Percentiles rank a stretch among this genome's conserved stretches.
These are phyloP conservation scores for Himalopsyche anomala DNA, from an alignment of 2,888 invertebrate species.

Conservation along the genomic window DNA sequence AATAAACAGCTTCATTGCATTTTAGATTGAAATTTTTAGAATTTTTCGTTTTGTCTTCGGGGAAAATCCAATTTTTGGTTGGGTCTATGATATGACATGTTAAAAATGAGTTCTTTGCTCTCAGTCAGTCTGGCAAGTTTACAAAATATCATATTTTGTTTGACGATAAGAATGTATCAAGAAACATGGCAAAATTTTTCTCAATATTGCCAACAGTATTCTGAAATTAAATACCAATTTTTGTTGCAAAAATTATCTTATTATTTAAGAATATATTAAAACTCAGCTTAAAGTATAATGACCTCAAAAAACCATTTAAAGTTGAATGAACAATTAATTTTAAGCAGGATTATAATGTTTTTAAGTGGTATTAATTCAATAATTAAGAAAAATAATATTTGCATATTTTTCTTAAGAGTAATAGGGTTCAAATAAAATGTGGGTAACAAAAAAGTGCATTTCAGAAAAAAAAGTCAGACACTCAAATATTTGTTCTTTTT, in stretches of 20 bases:
- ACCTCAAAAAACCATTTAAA: too few species aligned
- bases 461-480: too few species aligned
- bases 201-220: neutral
- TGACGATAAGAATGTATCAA: slow-evolving; percentile 37
- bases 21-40: slow-evolving; percentile 4
- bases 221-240: neutral
- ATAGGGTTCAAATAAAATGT: too few species aligned
- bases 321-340: too few species aligned
- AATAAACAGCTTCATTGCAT: neutral
- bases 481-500: too few species aligned
- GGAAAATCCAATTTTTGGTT: slow-evolving; percentile 34
- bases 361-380: too few species aligned
- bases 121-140: slow-evolving; percentile 21
- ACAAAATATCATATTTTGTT: slow-evolving; percentile 41
- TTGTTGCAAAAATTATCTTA: neutral
- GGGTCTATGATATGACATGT: slow-evolving; percentile 13
- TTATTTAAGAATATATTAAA: too few species aligned
- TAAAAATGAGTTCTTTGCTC: slow-evolving; percentile 23
- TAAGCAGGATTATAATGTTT: too few species aligned
- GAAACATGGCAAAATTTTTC: neutral
- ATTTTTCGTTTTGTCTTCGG: slow-evolving; percentile 4
- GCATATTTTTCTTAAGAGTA: too few species aligned
- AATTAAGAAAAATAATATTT: too few species aligned
- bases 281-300: too few species aligned
- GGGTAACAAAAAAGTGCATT: too few species aligned